These are phyloP conservation scores for Zoroaster sp. DNA, from an alignment of 53 echinoderm and acorn worm species.

Conservation along the genomic window DNA sequence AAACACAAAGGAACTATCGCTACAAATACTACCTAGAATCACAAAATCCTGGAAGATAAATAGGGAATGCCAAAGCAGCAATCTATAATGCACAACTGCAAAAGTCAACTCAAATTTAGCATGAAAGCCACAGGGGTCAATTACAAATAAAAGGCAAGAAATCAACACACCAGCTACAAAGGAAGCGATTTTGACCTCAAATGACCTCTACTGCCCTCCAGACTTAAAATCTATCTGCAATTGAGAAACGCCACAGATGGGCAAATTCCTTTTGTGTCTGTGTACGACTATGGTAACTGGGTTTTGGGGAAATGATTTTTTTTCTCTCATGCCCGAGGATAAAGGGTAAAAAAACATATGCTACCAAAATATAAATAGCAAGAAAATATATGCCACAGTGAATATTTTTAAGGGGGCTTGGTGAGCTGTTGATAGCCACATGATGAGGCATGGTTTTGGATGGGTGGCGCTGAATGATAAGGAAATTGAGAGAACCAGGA, in stretches of 20 bases:
- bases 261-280: background rate
- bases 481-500: background rate
- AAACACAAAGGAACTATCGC: no score
- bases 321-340: background rate
- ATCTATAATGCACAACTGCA: background rate
- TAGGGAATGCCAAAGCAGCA: no score
- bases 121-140: background rate
- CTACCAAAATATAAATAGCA: background rate
- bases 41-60: no score
- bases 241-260: background rate
- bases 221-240: background rate
- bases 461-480: background rate
- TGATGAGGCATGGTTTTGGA: constrained; percentile 8
- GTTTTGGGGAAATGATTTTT: background rate
- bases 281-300: background rate
- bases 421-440: background rate
- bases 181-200: background rate
- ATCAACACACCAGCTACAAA: constrained; percentile 1
- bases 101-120: background rate
- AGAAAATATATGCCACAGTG: background rate
- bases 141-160: background rate
- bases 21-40: no score
- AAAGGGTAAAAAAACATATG: constrained; percentile 31
- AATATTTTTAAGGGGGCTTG: background rate
- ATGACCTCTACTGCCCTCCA: constrained; percentile 14